Percentiles rank a stretch among this genome's conserved stretches.
phyloP scores from a whole-genome alignment of 2,113 vertebrate genomes.

The Zosterops japonicus region DNA sequence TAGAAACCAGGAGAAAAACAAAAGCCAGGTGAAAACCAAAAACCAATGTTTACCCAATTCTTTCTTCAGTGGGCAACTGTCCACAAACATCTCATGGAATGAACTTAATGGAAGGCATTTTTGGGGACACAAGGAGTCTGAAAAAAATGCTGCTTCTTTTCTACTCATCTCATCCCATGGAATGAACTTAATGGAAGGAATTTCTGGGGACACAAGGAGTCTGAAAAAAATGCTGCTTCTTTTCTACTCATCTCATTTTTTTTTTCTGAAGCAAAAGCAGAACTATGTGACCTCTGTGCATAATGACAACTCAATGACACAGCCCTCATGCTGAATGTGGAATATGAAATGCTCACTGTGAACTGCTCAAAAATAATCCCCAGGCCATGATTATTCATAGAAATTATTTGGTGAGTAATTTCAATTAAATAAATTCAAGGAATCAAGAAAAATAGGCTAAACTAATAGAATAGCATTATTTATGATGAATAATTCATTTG shows the following conservation, averaged over 20 bases:
- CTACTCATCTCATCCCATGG: neutral
- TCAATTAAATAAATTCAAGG: conserved; percentile 66
- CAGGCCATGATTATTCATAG: conserved; percentile 65
- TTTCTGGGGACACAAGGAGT: neutral
- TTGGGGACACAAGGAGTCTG: neutral
- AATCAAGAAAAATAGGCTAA: conserved; percentile 48
- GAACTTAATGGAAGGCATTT: neutral
- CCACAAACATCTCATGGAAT: neutral
- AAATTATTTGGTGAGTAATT: conserved; percentile 68
- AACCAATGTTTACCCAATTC: neutral
- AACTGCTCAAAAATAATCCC: conserved; percentile 51
- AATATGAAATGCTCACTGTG: conserved; percentile 17
- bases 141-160: neutral
- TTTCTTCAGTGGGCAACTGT: neutral
- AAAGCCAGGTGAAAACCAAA: neutral
- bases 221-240: neutral
- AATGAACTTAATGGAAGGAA: neutral
- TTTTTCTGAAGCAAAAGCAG: neutral
- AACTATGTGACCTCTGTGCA: conserved; percentile 31
- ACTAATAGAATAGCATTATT: conserved; percentile 45
- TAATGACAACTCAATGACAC: conserved; percentile 40
- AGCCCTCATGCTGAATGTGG: neutral
- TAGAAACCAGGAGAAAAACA: neutral
- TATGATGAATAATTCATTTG: conserved; percentile 50
- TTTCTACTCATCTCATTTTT: neutral